A percentile compares a stretch with the other conserved stretches of the same genome.
phyloP scores from a whole-genome alignment of 2,113 vertebrate genomes.

The Equus przewalskii region DNA sequence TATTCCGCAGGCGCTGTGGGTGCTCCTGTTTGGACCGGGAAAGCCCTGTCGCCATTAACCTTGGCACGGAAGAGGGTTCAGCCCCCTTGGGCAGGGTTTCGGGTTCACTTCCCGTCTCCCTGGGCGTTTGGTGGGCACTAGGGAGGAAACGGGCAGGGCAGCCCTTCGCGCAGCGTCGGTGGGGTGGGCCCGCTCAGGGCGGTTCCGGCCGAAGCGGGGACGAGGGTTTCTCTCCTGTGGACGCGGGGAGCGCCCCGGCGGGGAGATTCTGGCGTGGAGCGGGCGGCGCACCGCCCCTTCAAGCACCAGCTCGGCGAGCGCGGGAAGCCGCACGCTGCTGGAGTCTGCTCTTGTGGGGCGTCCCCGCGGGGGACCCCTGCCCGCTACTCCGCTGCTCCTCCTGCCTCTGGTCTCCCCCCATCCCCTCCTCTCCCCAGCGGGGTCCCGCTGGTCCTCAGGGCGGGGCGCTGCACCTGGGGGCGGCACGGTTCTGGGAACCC shows the following conservation, averaged over 20 bases:
- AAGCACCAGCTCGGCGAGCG: not conserved
- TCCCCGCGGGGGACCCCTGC: too few relatives aligned
- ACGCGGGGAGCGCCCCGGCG: not conserved
- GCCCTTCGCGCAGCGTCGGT: too few relatives aligned
- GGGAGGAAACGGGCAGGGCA: not conserved
- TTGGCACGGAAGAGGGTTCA: not conserved
- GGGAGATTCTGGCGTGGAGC: not conserved
- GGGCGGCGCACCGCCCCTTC: too few relatives aligned
- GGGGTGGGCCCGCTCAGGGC: not conserved
- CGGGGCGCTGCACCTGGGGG: not conserved
- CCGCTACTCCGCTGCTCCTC: not conserved
- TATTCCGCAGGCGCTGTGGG: not conserved
- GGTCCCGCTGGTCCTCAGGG: not conserved
- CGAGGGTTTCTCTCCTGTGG: not conserved
- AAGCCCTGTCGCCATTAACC: not conserved
- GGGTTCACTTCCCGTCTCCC: not conserved
- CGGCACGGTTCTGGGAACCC: too few relatives aligned
- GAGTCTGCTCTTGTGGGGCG: too few relatives aligned
- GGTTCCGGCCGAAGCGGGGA: constrained; percentile 27
- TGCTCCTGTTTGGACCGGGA: not conserved
- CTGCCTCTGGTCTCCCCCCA: not conserved
- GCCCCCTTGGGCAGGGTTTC: not conserved
- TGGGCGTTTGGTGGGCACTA: not conserved
- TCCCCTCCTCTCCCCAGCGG: not conserved
- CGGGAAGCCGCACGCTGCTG: not conserved